Evolutionary conservation across 2,113 vertebrate genomes (phyloP), one percentile per base, ranked within the genome.

Genomic region (Ardeotis arabs): DNA sequence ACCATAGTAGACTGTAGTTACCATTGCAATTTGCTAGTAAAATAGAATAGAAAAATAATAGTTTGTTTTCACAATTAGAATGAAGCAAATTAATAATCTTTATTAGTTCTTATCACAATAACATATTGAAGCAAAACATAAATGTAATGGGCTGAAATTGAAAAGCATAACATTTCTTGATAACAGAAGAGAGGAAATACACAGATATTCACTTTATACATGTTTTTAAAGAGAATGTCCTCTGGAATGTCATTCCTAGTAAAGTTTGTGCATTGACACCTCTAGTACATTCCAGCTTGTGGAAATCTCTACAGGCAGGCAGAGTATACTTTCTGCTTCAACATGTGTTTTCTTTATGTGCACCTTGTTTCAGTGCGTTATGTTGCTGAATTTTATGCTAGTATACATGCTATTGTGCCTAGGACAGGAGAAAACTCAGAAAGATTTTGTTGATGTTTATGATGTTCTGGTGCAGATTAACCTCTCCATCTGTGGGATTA

Each of bases 321-420:
- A 68, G n/a, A 68, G 27, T 56, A 37, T 7, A 15, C 1, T 73
- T 88, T 44, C 35, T 84, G 15, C 22, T 77, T 72, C 45, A 44
- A 3, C 2, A 1, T 41, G 8, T 25, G 4, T 35, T 67, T 66
- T 6, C 25, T 67, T 52, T 31, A 23, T 2, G 14, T 14, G 16
- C 20, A 9, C 68, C 49, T 58, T 87, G 2, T 81, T 76, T 63
- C 33, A 33, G 22, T 49, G 7, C 62, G 10, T 31, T 60, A 16
- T 39, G 28, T 35, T 29, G 20, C 7, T 80, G 28, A 7, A 5
- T 60, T 84, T 62, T 35, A 18, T 49, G 25, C 7, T 24, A n/a
- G 4, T 9, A 70, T 7, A 4, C 0, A 1, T 50, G 7, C 15
- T 50, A 5, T 21, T 56, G 13, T 47, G 37, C n/a, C 12, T 21